Evolutionary conservation across 2,113 vertebrate species (phyloP).

Genomic region (Trichomycterus rosablanca): DNA sequence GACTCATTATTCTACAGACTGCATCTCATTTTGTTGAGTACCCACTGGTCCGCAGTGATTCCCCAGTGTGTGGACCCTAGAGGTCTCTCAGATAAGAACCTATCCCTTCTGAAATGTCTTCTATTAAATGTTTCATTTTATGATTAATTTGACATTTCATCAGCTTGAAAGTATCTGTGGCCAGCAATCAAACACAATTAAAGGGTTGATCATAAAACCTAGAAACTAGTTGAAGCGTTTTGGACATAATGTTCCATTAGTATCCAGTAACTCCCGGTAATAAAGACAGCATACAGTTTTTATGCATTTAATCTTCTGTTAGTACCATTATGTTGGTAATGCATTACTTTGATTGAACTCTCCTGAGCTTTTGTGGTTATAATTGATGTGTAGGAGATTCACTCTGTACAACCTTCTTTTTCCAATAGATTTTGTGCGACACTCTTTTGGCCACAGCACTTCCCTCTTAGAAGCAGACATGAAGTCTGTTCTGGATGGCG

Average conservation of each 20-base stretch:
- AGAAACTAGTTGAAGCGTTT: not conserved
- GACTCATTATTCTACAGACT: constrained; percentile 17
- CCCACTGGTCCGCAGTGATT: constrained; percentile 27
- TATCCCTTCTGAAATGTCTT: not conserved
- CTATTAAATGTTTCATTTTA: not conserved
- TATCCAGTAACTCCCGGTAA: not conserved
- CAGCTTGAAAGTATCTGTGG: not conserved
- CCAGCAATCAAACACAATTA: not conserved
- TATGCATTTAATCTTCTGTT: not conserved
- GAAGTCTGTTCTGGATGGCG: constrained; percentile 94
- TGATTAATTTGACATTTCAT: constrained; percentile 15
- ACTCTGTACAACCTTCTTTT: constrained; percentile 41
- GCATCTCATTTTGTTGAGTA: constrained; percentile 11
- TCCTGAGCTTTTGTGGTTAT: constrained; percentile 6
- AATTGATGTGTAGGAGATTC: constrained; percentile 11
- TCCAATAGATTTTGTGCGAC: constrained; percentile 53
- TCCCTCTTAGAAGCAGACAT: constrained; percentile 74
- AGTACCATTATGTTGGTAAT: not conserved
- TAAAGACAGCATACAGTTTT: too few species aligned
- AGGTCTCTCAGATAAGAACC: constrained; percentile 2
- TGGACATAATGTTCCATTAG: not conserved
- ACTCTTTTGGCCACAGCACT: constrained; percentile 50
- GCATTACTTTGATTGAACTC: not conserved
- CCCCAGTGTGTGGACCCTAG: constrained; percentile 13
- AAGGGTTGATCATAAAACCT: not conserved